Base-by-base conservation (phyloP, 2,888 invertebrate genomes). In the Fragum fragum region DNA sequence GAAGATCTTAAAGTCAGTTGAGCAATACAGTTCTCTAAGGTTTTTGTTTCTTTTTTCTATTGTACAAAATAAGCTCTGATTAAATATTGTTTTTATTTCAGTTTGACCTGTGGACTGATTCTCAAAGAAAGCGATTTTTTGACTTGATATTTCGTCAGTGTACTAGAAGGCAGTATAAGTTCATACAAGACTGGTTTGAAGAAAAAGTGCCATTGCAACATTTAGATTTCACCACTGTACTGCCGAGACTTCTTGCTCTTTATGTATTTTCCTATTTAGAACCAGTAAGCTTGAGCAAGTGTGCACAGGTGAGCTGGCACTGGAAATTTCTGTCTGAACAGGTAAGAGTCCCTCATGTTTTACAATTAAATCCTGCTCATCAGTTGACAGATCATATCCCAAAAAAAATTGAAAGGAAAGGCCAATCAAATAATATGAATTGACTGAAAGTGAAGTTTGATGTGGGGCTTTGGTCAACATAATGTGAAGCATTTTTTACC, bases 101-200 rank as follows among this genome's bases (percentile, higher is more conserved):
- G 94, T 94, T 94, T 91, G 94, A 94, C 77, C 74, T 94, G 47
- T 94, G 94, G 94, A 93, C 92, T n/a, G 93, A 93, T 82, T 87
- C 91, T 5, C 94, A 94, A 85, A 81, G 94, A 42, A 92, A 93
- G 77, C 77, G 91, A 23, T 94, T 94, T 79, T 87, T 94, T 53
- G 89, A 90, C 39, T 85, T 90, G n/a, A 84, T 94, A 23, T 92
- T 94, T 73, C 87, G 86, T 18, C 92, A 92, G 77, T 93, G 93
- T 79, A 85, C 79, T 14, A 88, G 90, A 14, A 70, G 86, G n/a
- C 94, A 94, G 87, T 87, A 92, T 71, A 87, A 88, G 72, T 93
- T 92, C 90, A 85, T 94, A n/a, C 92, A 93, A 86, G 89, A 91
- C 66, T 94, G 93, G 91, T 94, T 94, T 81, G 87, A 90, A 26